Conservation (phyloP, 2,888 invertebrate species). For the Drosophila algonquin region DNA sequence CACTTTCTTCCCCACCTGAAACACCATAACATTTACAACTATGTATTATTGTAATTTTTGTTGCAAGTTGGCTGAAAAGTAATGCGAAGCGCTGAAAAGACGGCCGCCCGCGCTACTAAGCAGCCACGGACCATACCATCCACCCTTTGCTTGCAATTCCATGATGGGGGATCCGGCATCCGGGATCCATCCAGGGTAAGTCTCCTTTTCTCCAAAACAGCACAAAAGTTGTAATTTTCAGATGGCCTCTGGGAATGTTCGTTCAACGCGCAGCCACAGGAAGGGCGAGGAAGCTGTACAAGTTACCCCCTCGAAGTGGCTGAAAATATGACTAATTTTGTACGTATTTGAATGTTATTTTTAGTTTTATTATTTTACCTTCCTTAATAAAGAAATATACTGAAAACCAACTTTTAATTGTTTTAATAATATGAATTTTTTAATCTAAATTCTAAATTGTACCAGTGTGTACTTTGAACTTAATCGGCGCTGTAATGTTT, state of each 20-base stretch:
- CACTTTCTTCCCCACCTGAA: conserved; percentile 26
- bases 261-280: neutral
- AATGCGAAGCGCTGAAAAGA: conserved; percentile 67
- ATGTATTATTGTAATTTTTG: conserved; percentile 74
- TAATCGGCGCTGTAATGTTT: too few species aligned
- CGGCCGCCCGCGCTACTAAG: conserved; percentile 57
- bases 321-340: neutral
- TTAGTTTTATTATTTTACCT: neutral
- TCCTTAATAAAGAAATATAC: conserved; percentile 4
- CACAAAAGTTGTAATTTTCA: conserved; percentile 49
- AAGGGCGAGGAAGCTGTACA: neutral
- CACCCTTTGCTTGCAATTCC: conserved; percentile 17
- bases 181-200: conserved; percentile 43
- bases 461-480: conserved; percentile 7
- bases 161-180: neutral
- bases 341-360: neutral
- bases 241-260: conserved; percentile 15
- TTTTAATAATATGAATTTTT: neutral
- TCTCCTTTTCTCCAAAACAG: conserved; percentile 37
- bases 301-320: neutral
- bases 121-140: conserved; percentile 48
- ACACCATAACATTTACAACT: conserved; percentile 46
- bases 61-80: conserved; percentile 77
- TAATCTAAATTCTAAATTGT: neutral
- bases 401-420: neutral